Evolutionary conservation across 2,113 vertebrate species (phyloP), one percentile per base, ranked within the genome.

Genomic region (Stegastes partitus): DNA sequence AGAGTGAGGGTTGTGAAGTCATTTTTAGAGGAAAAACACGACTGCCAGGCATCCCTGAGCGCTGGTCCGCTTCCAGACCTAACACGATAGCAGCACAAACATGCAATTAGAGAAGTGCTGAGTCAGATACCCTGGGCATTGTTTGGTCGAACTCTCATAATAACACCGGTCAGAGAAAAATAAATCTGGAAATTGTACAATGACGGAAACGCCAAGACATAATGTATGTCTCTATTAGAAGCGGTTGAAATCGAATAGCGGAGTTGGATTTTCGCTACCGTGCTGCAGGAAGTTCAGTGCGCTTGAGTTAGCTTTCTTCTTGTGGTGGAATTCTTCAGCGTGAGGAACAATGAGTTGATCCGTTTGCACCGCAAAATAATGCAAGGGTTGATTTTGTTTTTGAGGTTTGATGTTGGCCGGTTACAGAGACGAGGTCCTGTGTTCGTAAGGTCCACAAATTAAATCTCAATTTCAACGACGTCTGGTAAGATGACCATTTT

Each of bases 51-150:
- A 73, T 78, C 87, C 63, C 62, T 22, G 22, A 79, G 59, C 54
- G 63, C 68, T 61, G 69, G 51, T 83, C 63, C 64, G 4, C 71
- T 84, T 89, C 78, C 81, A 92, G 81, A 65, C 68, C 64, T 74
- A 67, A 87, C 84, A 81, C 49, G 53, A 88, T 84, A 77, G 70
- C 70, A 93, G 83, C 76, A 68, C 81, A 91, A 93, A 92, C 92
- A 89, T 91, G 78, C 57, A 89, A 93, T 94, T 92, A 91, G 22
- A 82, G 75, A 65, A 61, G 58, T 83, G 91, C 91, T 90, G 93
- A 93, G 61, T 93, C 86, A 85, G 82, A 80, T 59, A 25, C 68
- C 15, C 19, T 50, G 69, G 79, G 76, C 50, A 91, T 89, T 91
- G 80, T 90, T 90, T 75, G 68, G 80, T 82, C 72, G 63, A 87